Conservation (phyloP, 2,888 invertebrate species). For the Macropis europaea region DNA sequence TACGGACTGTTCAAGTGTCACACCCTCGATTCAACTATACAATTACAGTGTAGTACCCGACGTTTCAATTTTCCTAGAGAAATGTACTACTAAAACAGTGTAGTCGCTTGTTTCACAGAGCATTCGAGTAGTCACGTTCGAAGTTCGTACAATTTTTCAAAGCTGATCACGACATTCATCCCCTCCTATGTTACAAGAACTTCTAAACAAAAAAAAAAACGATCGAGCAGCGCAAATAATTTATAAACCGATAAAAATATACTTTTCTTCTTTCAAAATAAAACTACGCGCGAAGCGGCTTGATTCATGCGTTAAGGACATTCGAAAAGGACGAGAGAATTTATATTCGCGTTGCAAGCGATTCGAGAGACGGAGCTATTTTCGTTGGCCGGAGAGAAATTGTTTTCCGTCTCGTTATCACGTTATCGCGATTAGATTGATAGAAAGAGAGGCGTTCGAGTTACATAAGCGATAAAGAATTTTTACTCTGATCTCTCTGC, state of each 20-base stretch:
- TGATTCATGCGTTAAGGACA: no score
- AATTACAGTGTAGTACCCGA: constrained; percentile 3
- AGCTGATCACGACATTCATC: no score
- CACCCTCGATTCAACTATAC: constrained; percentile 9
- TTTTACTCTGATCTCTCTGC: background rate
- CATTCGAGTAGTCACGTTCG: background rate
- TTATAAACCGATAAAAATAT: no score
- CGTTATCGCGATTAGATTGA: constrained; percentile 45
- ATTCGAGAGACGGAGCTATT: background rate
- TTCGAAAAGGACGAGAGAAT: no score
- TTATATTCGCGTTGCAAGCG: no score
- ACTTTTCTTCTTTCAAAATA: no score
- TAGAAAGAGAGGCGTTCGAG: constrained; percentile 22
- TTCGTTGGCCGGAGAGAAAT: constrained; percentile 1
- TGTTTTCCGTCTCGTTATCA: constrained; percentile 31
- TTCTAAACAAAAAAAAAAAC: no score
- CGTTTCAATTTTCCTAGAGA: background rate
- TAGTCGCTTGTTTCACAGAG: background rate
- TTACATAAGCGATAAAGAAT: constrained; percentile 31
- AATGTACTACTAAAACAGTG: background rate
- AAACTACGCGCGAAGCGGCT: no score
- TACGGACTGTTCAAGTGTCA: constrained; percentile 22
- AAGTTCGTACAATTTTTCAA: no score
- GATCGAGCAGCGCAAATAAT: background rate
- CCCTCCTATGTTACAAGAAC: no score